A percentile compares a stretch with the other conserved stretches of the same genome.
Conservation (phyloP, 1,140 invertebrate species). For the Hycleus cichorii region DNA sequence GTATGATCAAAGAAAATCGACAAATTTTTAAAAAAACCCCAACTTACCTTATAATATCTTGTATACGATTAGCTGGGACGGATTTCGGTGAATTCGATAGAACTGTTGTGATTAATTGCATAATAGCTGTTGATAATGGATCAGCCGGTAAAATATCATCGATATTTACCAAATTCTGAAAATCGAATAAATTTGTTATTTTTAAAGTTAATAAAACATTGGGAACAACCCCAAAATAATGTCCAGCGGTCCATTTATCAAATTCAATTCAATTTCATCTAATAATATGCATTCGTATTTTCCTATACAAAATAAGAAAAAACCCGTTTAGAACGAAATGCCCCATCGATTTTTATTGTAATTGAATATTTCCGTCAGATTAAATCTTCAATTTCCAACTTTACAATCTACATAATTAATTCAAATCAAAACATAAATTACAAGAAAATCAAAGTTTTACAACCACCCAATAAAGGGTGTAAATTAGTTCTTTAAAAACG, state of each 20-base stretch:
- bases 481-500: no score
- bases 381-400: neutral
- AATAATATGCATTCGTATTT: slow-evolving; percentile 11
- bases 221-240: neutral
- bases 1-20: neutral
- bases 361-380: neutral
- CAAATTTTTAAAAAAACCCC: neutral
- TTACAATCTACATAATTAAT: no score
- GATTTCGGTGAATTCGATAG: slow-evolving; percentile 35
- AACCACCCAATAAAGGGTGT: no score
- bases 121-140: slow-evolving; percentile 39
- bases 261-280: slow-evolving; percentile 13
- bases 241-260: slow-evolving; percentile 6
- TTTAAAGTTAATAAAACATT: slow-evolving; percentile 3
- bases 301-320: slow-evolving; percentile 2
- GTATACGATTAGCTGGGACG: slow-evolving; percentile 33
- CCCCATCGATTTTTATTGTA: slow-evolving; percentile 1
- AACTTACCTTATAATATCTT: slow-evolving; percentile 45
- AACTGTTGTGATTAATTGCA: slow-evolving; percentile 39
- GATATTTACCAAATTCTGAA: slow-evolving; percentile 26
- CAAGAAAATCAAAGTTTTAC: no score
- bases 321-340: neutral
- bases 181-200: neutral
- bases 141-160: slow-evolving; percentile 37
- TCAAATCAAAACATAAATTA: no score